Evolutionary conservation across 2,888 invertebrate genomes (phyloP), one percentile per base, ranked within the genome.

Genomic region (Caprella mutica): DNA sequence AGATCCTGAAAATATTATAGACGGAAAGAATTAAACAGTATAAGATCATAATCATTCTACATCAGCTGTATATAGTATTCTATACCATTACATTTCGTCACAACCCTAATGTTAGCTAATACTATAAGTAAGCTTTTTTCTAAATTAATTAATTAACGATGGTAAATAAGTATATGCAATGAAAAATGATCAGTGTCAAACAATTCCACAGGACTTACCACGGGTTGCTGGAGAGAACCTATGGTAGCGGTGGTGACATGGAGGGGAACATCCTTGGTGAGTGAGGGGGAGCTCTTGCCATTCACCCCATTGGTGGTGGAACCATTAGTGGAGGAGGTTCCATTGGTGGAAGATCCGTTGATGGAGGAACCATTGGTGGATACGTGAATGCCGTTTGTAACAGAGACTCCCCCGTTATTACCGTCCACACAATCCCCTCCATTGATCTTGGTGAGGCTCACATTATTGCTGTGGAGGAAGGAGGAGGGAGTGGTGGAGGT

Each of bases 381-480:
- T 14, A 30, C 29, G n/a, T 23, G 17, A 17, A 21, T 24, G 30
- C 29, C 21, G 3, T 27, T 21, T 17, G 6, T n/a, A 14, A 3
- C 30, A 9, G 40, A 9, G 6, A 14, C 30, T 27, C 48, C 48
- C 14, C 33, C 33, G 33, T 33, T 33, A n/a, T n/a, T n/a, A n/a
- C n/a, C n/a, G n/a, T n/a, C n/a, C 33, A 33, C 33, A 33, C 9
- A 8, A 14, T 33, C 14, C 8, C 9, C 33, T 8, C 14, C 14
- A 26, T 48, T 48, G n/a, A 48, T 21, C n/a, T 5, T 21, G 3
- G 48, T 30, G 12, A 48, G 48, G 19, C 48, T 48, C 2, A 17
- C 30, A 21, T 48, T 48, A 30, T 48, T 48, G 29, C 48, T 26
- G 48, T 48, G 48, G 19, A 48, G 39, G 39, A 29, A 55, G 12